Evolutionary conservation across 2,888 invertebrate genomes (phyloP), one percentile per base, ranked within the genome.

Genomic region (Schizotus pectinicornis): DNA sequence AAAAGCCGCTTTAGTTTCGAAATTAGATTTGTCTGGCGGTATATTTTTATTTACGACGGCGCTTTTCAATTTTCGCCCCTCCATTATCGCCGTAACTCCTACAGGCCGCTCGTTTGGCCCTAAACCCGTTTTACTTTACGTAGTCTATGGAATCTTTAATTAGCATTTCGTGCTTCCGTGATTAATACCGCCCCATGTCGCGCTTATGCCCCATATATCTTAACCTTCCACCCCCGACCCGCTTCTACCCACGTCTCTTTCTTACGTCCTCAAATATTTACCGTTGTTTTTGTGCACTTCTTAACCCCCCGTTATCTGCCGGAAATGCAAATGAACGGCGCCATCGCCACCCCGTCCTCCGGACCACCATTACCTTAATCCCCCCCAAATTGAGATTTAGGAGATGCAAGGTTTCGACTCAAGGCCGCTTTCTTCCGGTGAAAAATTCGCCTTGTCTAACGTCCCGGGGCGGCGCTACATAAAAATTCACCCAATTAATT

Each of bases 111-210:
- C 5, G 3, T 22, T 22, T 22, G 5, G 22, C 22, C n/a, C 36
- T 43, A 48, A 30, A 37, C 54, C 33, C 58, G 52, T 55, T 56
- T 50, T 48, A 61, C 54, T 58, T 58, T 58, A 50, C 58, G 54
- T 51, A 56, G 39, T 36, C 59, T 52, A 59, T 54, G 62, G 62
- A 62, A 59, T 62, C 59, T 59, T 62, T 56, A 62, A 62, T 62
- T 62, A 62, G 59, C 56, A 62, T 59, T 62, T 62, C 59, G 62
- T 52, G 65, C 62, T 62, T 60, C 60, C 61, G 67, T 67, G 66
- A 67, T 67, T 67, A 67, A 67, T 67, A 63, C 53, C 59, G 60
- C 59, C 63, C 62, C 64, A 64, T 67, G 66, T 65, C 64, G 59
- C 60, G 67, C 58, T 63, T 64, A 55, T 54, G 54, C 63, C 61